Evolutionary conservation across 2,113 vertebrate species (phyloP), one percentile per base, ranked within the genome.

Genomic region (Spea multiplicata): DNA sequence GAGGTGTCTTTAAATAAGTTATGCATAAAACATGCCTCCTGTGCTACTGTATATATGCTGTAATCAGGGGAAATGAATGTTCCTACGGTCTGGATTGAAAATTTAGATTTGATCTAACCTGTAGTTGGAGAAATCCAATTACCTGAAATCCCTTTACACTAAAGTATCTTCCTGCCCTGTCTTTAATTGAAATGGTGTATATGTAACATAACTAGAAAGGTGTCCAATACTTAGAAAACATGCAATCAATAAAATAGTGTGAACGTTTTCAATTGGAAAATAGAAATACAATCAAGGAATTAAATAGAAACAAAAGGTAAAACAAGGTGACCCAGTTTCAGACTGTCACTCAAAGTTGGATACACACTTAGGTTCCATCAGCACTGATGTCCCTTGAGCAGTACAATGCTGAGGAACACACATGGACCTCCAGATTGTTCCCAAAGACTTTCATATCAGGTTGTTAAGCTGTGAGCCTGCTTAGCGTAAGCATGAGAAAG

Each of bases 71-170:
- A 77, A 62, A 70, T 66, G 30, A 48, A 65, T 75, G 49, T 30
- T 75, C 16, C 47, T 17, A 66, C 61, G 66, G 73, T 8, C 14
- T 9, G 12, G 55, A 59, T 13, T 53, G 48, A 49, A 50, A 71
- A 52, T 62, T 45, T 48, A 78, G 57, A 77, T 64, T 70, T 17
- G 5, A n/a, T 62, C 53, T 70, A 17, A 48, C 16, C 9, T 70
- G 16, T 50, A 50, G 67, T 17, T 50, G 5, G 12, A 70, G 13
- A 78, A 71, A 78, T 78, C 59, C 30, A 78, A 78, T 78, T 71
- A 64, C 59, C 45, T 64, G 44, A 64, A 70, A 71, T 78, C 67
- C 57, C 59, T 65, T 64, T 65, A 45, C 45, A 71, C 46, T 5
- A 64, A 44, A 14, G 17, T 30, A 62, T 77, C 67, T 61, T 44